Conservation (phyloP, 2,113 vertebrate species). For the Daboia siamensis region DNA sequence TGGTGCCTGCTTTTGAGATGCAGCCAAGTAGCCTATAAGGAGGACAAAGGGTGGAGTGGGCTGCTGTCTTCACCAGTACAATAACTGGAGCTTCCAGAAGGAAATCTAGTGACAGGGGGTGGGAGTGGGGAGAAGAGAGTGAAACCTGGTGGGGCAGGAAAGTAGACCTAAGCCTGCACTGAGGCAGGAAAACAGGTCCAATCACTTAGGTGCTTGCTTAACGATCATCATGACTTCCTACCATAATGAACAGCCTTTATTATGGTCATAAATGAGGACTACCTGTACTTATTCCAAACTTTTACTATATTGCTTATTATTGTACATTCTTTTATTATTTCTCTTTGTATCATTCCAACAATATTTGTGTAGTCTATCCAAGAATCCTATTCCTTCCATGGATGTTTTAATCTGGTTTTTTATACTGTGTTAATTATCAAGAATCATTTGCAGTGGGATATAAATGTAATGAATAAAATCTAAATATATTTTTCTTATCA, state of each 20-base stretch:
- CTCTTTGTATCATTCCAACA: neutral
- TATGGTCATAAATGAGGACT: neutral
- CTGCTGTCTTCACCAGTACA: neutral
- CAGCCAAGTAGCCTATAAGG: too few species aligned
- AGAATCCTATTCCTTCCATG: neutral
- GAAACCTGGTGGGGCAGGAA: neutral
- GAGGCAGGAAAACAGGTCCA: neutral
- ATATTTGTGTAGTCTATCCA: neutral
- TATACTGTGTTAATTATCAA: neutral
- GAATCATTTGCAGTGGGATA: neutral
- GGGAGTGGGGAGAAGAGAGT: neutral
- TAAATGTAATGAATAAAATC: neutral
- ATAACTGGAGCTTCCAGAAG: neutral
- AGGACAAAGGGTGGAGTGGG: too few species aligned
- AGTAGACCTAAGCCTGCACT: neutral
- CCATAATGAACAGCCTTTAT: neutral
- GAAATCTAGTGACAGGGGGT: neutral
- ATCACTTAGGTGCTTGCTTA: too few species aligned
- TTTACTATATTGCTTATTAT: neutral
- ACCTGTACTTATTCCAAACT: neutral
- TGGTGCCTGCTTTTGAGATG: too few species aligned
- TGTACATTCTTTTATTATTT: neutral
- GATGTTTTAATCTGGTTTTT: neutral
- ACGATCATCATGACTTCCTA: too few species aligned
- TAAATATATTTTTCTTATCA: neutral